A percentile compares a stretch with the other conserved stretches of the same genome.
Evolutionary conservation across 30 jellyfish, hydroid and myxozoan species (phyloP).

Genomic region (Catostylus mosaicus): DNA sequence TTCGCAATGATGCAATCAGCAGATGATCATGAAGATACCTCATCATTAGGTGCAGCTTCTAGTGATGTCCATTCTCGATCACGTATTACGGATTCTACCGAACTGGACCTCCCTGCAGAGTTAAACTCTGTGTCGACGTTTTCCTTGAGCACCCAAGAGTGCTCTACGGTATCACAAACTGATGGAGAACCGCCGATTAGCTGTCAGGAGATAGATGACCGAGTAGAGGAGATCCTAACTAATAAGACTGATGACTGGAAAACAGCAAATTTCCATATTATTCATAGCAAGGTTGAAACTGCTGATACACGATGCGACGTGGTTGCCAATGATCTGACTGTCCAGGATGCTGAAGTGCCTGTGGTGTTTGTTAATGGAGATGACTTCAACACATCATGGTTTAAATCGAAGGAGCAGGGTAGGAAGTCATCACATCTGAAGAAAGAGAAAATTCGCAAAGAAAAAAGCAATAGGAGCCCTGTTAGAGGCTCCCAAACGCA

Average conservation of each 20-base stretch:
- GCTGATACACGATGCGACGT: not conserved
- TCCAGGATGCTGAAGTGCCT: conserved; percentile 7
- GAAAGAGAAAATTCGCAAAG: not conserved
- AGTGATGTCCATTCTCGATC: too few species aligned
- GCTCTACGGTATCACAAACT: not conserved
- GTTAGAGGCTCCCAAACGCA: not conserved
- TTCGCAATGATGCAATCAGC: too few species aligned
- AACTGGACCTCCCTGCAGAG: not conserved
- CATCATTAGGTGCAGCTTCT: too few species aligned
- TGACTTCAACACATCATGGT: conserved; percentile 20
- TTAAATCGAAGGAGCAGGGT: conserved; percentile 8
- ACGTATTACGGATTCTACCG: too few species aligned
- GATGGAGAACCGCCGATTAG: not conserved
- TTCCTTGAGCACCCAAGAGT: not conserved
- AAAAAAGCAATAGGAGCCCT: not conserved
- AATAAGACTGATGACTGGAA: conserved; percentile 73
- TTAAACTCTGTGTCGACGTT: not conserved
- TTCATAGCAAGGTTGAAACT: not conserved
- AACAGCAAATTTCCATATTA: conserved; percentile 39
- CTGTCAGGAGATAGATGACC: not conserved
- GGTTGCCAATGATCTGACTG: not conserved
- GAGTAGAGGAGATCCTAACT: conserved; percentile 36
- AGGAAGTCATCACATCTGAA: not conserved
- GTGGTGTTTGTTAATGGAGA: conserved; percentile 21
- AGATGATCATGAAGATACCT: too few species aligned